Conservation (phyloP, 2,797 vertebrate species). For the Zalophus californianus region DNA sequence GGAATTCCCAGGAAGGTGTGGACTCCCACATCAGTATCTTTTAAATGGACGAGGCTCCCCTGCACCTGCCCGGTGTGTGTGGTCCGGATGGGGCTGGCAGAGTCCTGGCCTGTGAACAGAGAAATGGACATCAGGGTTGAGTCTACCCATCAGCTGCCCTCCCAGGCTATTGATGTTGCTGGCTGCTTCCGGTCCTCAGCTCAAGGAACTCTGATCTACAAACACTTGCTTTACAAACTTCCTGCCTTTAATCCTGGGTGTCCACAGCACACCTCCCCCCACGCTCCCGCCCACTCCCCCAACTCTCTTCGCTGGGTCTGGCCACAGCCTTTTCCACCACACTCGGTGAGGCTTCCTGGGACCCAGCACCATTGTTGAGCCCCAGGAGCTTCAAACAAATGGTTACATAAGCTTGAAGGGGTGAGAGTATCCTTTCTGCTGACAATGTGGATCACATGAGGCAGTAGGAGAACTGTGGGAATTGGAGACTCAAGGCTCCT, state of each 20-base stretch:
- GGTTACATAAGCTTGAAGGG: background rate
- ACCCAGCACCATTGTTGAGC: background rate
- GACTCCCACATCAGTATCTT: conserved; percentile 81
- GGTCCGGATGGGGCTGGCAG: conserved; percentile 78
- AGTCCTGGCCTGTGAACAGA: conserved; percentile 68
- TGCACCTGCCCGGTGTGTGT: conserved; percentile 85
- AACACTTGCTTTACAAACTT: background rate
- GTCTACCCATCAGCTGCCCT: background rate
- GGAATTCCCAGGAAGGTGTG: conserved; percentile 91
- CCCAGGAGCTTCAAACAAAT: background rate
- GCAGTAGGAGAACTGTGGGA: background rate
- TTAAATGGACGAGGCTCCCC: conserved; percentile 85
- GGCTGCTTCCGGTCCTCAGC: background rate
- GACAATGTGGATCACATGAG: background rate
- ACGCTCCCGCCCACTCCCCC: background rate
- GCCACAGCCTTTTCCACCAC: background rate
- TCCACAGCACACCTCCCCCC: background rate
- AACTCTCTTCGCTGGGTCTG: background rate
- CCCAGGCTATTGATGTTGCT: background rate
- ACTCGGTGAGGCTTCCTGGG: background rate
- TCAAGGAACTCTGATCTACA: background rate
- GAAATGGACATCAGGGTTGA: background rate
- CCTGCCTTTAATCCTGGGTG: background rate
- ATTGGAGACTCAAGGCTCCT: background rate
- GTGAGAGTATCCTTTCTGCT: background rate